These are phyloP conservation scores for Siderastrea siderea DNA, from an alignment of 92 coral and sea anemone species.

Conservation along the genomic window DNA sequence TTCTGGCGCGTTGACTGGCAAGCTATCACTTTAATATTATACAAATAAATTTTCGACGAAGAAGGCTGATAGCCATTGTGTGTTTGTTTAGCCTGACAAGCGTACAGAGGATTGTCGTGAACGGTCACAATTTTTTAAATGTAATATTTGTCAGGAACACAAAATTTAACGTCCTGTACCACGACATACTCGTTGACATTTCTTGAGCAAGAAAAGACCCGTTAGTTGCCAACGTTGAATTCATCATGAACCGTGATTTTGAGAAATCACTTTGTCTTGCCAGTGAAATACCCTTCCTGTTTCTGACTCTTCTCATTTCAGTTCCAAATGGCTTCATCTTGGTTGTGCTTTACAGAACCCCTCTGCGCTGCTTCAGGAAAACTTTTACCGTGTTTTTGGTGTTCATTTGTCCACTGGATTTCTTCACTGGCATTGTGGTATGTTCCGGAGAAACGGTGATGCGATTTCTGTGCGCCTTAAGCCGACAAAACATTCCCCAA, in stretches of 20 bases:
- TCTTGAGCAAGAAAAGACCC: neutral
- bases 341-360: constrained; percentile 6
- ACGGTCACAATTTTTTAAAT: too few relatives aligned
- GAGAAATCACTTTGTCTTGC: neutral
- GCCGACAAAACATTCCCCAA: neutral
- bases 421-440: constrained; percentile 6
- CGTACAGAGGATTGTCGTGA: too few relatives aligned
- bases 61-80: too few relatives aligned
- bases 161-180: too few relatives aligned
- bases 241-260: constrained; percentile 3
- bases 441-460: neutral
- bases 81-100: too few relatives aligned
- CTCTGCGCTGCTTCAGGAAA: constrained; percentile 26
- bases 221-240: neutral
- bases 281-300: neutral
- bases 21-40: too few relatives aligned
- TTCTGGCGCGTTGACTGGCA: too few relatives aligned
- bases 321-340: constrained; percentile 6
- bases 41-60: too few relatives aligned
- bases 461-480: constrained; percentile 17
- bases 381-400: neutral
- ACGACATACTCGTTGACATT: neutral
- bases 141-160: too few relatives aligned
- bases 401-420: neutral
- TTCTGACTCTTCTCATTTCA: neutral